A percentile compares a stretch with the other conserved stretches of the same genome.
Evolutionary conservation across 2,113 vertebrate genomes (phyloP).

Genomic region (Apodemus sylvaticus): DNA sequence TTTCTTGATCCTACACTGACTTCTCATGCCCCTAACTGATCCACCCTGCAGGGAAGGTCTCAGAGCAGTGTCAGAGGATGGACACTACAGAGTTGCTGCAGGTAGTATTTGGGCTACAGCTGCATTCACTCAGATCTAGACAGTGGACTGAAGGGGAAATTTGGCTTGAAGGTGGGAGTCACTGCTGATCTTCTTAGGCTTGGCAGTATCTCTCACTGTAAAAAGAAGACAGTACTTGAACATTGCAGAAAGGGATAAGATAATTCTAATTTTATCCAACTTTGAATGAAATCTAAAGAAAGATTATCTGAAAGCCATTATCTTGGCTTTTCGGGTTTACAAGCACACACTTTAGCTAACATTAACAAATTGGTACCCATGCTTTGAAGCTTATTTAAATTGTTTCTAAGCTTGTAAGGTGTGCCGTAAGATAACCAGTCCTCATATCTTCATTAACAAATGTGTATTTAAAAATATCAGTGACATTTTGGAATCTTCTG

Average conservation of each 20-base stretch:
- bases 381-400: not conserved
- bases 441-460: not conserved
- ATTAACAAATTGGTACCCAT: not conserved
- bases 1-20: not conserved
- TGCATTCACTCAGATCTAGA: not conserved
- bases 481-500: conserved; percentile 16
- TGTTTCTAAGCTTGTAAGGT: conserved; percentile 31
- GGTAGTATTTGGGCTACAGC: not conserved
- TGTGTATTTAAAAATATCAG: not conserved
- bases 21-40: not conserved
- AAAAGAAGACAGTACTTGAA: not conserved
- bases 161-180: not conserved
- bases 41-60: not conserved
- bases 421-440: not conserved
- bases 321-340: not conserved
- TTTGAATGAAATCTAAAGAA: conserved; percentile 2
- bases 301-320: not conserved
- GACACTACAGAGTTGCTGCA: no score
- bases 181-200: not conserved
- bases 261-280: not conserved
- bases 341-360: not conserved
- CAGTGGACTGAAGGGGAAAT: not conserved
- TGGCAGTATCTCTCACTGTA: not conserved
- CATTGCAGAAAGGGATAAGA: not conserved
- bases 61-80: not conserved